These are phyloP conservation scores for Pantherophis alleghaniensis DNA, from an alignment of 2,797 vertebrate species.

Conservation along the genomic window DNA sequence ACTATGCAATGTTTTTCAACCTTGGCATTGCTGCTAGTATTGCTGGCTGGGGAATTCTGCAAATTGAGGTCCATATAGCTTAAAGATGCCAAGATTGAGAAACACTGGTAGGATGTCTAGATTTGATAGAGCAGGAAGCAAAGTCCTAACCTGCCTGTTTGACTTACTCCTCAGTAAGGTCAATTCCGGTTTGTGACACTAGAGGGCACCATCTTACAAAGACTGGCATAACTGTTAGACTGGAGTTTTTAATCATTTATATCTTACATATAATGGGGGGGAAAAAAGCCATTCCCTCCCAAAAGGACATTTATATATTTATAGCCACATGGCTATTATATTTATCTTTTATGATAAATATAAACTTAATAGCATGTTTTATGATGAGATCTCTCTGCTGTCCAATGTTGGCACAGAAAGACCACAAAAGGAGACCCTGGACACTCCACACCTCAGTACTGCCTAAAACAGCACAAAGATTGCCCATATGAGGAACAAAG, in stretches of 20 bases:
- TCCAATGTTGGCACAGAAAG: neutral
- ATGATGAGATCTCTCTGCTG: neutral
- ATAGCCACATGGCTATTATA: neutral
- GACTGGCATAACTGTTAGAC: neutral
- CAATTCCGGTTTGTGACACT: neutral
- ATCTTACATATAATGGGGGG: neutral
- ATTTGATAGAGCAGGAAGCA: neutral
- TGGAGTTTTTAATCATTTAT: neutral
- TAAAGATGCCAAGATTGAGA: neutral
- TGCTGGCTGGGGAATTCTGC: neutral
- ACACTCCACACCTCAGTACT: neutral
- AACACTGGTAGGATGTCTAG: neutral
- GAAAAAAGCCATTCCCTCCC: neutral
- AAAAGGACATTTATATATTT: neutral
- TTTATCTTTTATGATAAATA: neutral
- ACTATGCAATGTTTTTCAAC: neutral
- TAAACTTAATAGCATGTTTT: neutral
- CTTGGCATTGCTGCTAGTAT: neutral
- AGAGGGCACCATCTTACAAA: constrained; percentile 14
- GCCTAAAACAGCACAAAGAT: neutral
- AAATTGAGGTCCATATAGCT: neutral
- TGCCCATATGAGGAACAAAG: neutral
- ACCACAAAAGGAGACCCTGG: neutral
- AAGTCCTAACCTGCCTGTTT: neutral
- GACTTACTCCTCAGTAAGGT: neutral